Conservation (phyloP, 2,113 vertebrate species). For the Camelus dromedarius region DNA sequence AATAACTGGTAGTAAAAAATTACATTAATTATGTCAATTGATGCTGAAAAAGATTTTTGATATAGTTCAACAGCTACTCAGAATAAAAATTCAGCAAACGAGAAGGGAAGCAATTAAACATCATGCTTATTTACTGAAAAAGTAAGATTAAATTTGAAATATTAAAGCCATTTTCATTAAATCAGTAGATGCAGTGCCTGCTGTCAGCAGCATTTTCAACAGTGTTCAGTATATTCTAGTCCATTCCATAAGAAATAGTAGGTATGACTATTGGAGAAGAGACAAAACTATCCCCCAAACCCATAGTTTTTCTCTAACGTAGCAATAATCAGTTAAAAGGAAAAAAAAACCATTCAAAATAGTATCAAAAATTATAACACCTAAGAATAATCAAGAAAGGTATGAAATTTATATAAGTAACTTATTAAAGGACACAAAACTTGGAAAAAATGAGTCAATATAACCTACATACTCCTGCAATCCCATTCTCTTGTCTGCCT, state of each 20-base stretch:
- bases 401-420: not conserved
- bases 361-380: not conserved
- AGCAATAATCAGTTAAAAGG: conserved; percentile 19
- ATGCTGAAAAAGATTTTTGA: not conserved
- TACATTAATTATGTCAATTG: not conserved
- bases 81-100: not conserved
- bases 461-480: not conserved
- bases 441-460: not conserved
- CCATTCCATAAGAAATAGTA: not conserved
- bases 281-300: not conserved
- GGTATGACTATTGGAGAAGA: not conserved
- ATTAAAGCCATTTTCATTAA: conserved; percentile 13
- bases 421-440: not conserved
- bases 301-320: not conserved
- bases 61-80: not conserved
- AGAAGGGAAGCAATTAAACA: not conserved
- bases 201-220: not conserved
- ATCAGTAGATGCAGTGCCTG: not conserved
- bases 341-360: not conserved
- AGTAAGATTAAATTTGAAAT: conserved; percentile 23
- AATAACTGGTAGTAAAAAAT: not conserved
- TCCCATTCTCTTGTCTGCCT: not conserved
- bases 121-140: not conserved
- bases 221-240: not conserved
- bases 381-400: not conserved